Conservation (phyloP, 2,797 vertebrate species). For the Prunella strophiata region DNA sequence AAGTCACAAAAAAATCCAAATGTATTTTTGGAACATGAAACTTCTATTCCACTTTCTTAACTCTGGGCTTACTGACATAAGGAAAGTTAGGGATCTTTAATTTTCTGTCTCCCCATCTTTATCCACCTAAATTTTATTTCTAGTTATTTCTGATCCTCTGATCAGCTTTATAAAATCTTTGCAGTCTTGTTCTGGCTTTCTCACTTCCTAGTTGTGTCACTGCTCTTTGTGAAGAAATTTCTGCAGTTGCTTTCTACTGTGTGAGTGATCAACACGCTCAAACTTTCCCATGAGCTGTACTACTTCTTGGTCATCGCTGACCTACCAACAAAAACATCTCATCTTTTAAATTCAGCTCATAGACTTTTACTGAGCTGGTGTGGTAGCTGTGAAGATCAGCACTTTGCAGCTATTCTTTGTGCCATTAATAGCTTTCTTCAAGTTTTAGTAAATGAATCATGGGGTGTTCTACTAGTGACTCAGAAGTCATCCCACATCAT, state of each 20-base stretch:
- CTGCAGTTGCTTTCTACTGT: not conserved
- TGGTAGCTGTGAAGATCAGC: not conserved
- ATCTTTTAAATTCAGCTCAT: slow-evolving; percentile 28
- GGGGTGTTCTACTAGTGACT: slow-evolving; percentile 53
- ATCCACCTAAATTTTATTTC: not conserved
- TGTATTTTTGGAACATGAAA: slow-evolving; percentile 1
- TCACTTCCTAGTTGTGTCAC: not conserved
- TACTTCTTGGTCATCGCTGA: slow-evolving; percentile 49
- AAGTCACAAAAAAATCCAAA: not conserved
- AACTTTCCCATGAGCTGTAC: slow-evolving; percentile 55
- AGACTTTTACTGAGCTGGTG: slow-evolving; percentile 14
- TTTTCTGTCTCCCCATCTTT: not conserved
- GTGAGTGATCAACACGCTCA: slow-evolving; percentile 44
- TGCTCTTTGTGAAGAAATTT: not conserved
- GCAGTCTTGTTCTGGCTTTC: not conserved
- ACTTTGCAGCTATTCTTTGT: not conserved
- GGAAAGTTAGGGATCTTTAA: not conserved
- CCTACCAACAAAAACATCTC: slow-evolving; percentile 45
- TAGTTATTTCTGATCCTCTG: not conserved
- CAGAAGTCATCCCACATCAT: slow-evolving; percentile 44
- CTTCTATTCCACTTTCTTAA: not conserved
- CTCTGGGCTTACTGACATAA: not conserved
- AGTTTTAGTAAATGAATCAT: slow-evolving; percentile 57
- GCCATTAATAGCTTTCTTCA: slow-evolving; percentile 40
- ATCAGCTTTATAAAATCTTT: not conserved